Evolutionary conservation across 2,113 vertebrate genomes (phyloP), one percentile per base, ranked within the genome.

Genomic region (Charina bottae): DNA sequence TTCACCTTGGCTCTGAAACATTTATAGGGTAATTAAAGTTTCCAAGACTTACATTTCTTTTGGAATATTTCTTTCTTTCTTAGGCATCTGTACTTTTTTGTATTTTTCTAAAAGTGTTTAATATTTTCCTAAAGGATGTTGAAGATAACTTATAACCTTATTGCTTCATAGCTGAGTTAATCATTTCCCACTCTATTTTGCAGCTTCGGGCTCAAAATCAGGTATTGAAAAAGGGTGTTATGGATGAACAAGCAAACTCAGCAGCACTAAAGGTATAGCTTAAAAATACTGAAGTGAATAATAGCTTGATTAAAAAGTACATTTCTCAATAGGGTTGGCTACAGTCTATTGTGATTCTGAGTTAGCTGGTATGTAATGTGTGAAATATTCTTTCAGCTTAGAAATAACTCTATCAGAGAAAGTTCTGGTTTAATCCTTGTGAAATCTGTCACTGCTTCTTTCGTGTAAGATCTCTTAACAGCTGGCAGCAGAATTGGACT

Each of bases 121-220:
- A 0, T 33, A 10, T 21, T 92, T 55, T 91, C 4, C 1, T 92
- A 58, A 26, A 28, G 55, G 23, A 1, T 2, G 64, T 49, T 68
- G 28, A 89, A 8, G 6, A 17, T 3, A 33, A 15, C 15, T 2
- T 3, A 92, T 86, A 86, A 88, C 12, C 85, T 90, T 64, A 26
- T 93, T 95, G 12, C 13, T 26, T 90, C 26, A 83, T 83, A 42
- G 7, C 37, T 90, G 62, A 64, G 23, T 68, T 92, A 59, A 91
- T 96, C 91, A 95, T 54, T 87, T 58, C 12, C 58, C 15, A 83
- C 37, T 89, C 10, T 88, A 19, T 95, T 94, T 97, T 97, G 87
- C 97, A 99, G 99, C 99, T 99, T 95, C 98, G 99, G 42, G 99
- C 99, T 93, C 99, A 99, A 97, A 99, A 99, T 96, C 99, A 99